Evolutionary conservation across 2,113 vertebrate genomes (phyloP).

Genomic region (Hydrolagus affinis): DNA sequence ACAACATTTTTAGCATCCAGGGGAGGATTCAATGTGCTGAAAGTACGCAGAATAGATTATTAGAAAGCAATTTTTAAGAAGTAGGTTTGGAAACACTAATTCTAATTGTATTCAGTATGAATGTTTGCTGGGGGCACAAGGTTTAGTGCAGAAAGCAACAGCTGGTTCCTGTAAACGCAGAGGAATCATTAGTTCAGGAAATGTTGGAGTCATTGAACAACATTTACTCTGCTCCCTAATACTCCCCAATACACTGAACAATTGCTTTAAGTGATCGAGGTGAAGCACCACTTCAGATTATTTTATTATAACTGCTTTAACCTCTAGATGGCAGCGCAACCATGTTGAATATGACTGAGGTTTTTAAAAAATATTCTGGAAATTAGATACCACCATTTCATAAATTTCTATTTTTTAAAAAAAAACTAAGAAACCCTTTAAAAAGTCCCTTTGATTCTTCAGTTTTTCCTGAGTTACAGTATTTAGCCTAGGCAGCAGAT

Average conservation of each 20-base stretch:
- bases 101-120: neutral
- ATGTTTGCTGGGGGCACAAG: neutral
- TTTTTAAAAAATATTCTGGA: neutral
- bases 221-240: neutral
- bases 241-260: neutral
- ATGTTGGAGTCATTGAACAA: neutral
- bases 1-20: neutral
- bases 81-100: neutral
- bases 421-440: too few species aligned
- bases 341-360: neutral
- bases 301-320: neutral
- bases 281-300: too few species aligned
- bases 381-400: neutral
- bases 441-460: too few species aligned
- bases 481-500: too few species aligned
- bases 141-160: neutral
- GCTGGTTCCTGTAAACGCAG: neutral
- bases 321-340: conserved; percentile 14
- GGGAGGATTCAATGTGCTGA: neutral
- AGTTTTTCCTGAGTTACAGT: too few species aligned
- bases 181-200: neutral
- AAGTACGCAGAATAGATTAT: neutral
- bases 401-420: too few species aligned
- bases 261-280: neutral
- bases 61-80: neutral